phyloP scores from a whole-genome alignment of 2,797 vertebrate genomes.

The Philypnodon macrostomus region DNA sequence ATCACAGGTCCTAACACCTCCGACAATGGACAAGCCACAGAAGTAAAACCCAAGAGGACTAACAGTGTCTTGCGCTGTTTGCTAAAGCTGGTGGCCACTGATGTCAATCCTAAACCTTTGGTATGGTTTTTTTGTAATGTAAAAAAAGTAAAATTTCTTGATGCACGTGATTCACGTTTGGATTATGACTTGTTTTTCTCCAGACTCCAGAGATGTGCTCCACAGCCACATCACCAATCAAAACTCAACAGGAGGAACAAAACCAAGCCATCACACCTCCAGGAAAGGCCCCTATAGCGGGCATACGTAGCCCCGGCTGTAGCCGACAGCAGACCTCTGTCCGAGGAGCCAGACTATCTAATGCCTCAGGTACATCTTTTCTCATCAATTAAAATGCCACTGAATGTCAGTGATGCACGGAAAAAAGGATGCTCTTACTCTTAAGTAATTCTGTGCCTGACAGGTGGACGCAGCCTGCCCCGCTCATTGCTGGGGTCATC shows the following conservation, averaged over 20 bases:
- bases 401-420: background rate
- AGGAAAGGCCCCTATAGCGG: slow-evolving; percentile 80
- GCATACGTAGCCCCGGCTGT: slow-evolving; percentile 86
- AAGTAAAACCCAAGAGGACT: slow-evolving; percentile 67
- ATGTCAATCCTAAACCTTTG: slow-evolving; percentile 93
- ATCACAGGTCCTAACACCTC: slow-evolving; percentile 24
- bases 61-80: slow-evolving; percentile 89
- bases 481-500: slow-evolving; percentile 82
- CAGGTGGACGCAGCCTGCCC: slow-evolving; percentile 82
- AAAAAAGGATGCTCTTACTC: background rate
- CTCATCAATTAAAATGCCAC: background rate
- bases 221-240: slow-evolving; percentile 83
- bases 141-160: slow-evolving; percentile 2
- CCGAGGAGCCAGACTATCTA: slow-evolving; percentile 78
- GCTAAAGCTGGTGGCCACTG: slow-evolving; percentile 89
- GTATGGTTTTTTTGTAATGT: too few relatives aligned
- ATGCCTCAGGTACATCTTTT: slow-evolving; percentile 75
- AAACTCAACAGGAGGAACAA: slow-evolving; percentile 86
- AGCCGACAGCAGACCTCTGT: slow-evolving; percentile 81
- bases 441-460: background rate
- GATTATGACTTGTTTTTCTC: slow-evolving; percentile 9
- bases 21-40: slow-evolving; percentile 49
- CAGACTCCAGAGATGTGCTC: slow-evolving; percentile 85
- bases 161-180: too few relatives aligned
- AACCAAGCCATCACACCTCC: slow-evolving; percentile 83